A percentile compares a stretch with the other conserved stretches of the same genome.
Evolutionary conservation across 2,888 invertebrate species (phyloP).

Genomic region (Trypoxylon attenuatum): DNA sequence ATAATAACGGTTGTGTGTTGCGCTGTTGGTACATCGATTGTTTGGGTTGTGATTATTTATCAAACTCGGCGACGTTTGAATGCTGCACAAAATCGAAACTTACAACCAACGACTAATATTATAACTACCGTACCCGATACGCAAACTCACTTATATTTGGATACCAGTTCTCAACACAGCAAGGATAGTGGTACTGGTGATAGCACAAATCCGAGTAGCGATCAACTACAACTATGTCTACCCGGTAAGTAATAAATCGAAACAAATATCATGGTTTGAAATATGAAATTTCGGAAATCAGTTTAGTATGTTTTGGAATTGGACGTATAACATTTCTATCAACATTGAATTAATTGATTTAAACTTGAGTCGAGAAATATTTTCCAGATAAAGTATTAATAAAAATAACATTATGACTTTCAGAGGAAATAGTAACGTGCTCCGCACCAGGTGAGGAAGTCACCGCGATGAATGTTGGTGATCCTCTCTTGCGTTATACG

Average conservation of each 20-base stretch:
- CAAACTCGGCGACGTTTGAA: slow-evolving; percentile 84
- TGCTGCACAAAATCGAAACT: slow-evolving; percentile 53
- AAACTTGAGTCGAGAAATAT: no score
- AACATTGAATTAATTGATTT: no score
- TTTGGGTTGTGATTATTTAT: slow-evolving; percentile 94
- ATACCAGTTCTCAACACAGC: slow-evolving; percentile 85
- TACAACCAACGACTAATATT: slow-evolving; percentile 51
- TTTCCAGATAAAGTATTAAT: no score
- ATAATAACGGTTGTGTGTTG: slow-evolving; percentile 93
- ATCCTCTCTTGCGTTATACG: slow-evolving; percentile 69
- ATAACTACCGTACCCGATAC: slow-evolving; percentile 57
- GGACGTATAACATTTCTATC: no score
- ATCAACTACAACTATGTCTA: slow-evolving; percentile 76
- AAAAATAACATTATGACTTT: no score
- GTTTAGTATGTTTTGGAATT: no score
- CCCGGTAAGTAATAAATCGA: slow-evolving; percentile 59
- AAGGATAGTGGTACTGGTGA: slow-evolving; percentile 90
- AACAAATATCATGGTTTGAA: background rate
- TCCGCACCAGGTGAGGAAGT: slow-evolving; percentile 63
- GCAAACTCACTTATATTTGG: slow-evolving; percentile 75
- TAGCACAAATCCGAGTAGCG: slow-evolving; percentile 84
- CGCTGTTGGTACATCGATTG: slow-evolving; percentile 91
- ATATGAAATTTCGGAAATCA: no score
- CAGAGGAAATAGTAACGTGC: slow-evolving; percentile 64
- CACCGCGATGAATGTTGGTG: slow-evolving; percentile 59